Evolutionary conservation across 2,888 invertebrate species (phyloP).

Genomic region (Cantharis flavilabris): DNA sequence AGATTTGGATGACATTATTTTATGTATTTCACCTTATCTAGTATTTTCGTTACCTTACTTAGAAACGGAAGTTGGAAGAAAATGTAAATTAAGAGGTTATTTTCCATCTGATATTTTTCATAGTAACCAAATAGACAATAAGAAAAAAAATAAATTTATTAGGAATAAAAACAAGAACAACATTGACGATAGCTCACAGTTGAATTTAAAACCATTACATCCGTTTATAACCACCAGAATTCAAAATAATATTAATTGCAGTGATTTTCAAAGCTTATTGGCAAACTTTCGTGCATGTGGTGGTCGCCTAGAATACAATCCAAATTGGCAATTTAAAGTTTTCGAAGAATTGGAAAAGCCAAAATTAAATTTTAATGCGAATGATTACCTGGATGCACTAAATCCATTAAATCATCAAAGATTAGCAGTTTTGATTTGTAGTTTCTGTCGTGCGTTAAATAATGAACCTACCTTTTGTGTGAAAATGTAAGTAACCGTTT

Average conservation of each 20-base stretch:
- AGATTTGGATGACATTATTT: slow-evolving; percentile 71
- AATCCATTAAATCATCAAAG: slow-evolving; percentile 84
- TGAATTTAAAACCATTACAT: slow-evolving; percentile 66
- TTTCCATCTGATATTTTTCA: slow-evolving; percentile 76
- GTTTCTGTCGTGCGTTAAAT: slow-evolving; percentile 74
- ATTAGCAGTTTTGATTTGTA: slow-evolving; percentile 87
- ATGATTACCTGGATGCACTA: slow-evolving; percentile 65
- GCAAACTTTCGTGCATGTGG: slow-evolving; percentile 89
- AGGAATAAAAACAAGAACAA: slow-evolving; percentile 33
- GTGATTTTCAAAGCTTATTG: slow-evolving; percentile 71
- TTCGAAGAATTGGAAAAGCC: not conserved
- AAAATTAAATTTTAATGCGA: slow-evolving; percentile 1
- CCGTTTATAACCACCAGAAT: slow-evolving; percentile 75
- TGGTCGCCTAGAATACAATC: slow-evolving; percentile 61
- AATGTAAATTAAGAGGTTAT: slow-evolving; percentile 72
- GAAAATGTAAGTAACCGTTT: slow-evolving; percentile 51
- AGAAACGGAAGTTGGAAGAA: slow-evolving; percentile 81
- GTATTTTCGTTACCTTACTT: slow-evolving; percentile 84
- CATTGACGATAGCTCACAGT: slow-evolving; percentile 21
- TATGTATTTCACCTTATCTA: slow-evolving; percentile 87
- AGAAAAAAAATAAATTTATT: slow-evolving; percentile 36
- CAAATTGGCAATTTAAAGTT: not conserved
- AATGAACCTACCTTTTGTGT: slow-evolving; percentile 89
- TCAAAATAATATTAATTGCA: slow-evolving; percentile 65
- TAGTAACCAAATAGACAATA: slow-evolving; percentile 63